Evolutionary conservation across 2,888 invertebrate species (phyloP).

Genomic region (Campoplex nolae): DNA sequence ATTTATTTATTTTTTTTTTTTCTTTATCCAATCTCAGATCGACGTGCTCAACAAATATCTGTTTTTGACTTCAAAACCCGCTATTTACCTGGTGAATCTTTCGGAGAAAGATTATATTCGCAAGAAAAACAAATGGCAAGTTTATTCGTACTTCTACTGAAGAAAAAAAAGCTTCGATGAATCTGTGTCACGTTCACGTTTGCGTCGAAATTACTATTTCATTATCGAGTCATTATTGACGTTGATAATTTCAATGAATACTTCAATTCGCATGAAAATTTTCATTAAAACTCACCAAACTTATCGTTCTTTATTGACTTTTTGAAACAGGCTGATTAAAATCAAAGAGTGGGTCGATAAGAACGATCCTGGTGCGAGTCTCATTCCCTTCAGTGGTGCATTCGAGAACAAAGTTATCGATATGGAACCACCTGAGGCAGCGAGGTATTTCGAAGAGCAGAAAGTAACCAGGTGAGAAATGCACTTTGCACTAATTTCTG

Average conservation of each 20-base stretch:
- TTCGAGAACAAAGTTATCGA: conserved; percentile 95
- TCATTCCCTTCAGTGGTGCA: conserved; percentile 98
- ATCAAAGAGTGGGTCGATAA: conserved; percentile 99
- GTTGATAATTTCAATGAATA: not conserved
- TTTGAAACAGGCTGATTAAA: conserved; percentile 91
- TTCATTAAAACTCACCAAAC: not conserved
- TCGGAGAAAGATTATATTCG: conserved; percentile 99
- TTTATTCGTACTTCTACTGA: conserved; percentile 25
- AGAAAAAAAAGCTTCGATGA: not conserved
- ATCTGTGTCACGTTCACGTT: not conserved
- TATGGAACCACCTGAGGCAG: conserved; percentile 91
- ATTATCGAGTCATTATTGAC: not conserved
- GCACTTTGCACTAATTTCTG: not conserved
- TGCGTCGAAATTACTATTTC: not conserved
- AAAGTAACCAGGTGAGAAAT: conserved; percentile 90
- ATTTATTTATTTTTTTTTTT: not conserved
- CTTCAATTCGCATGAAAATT: not conserved
- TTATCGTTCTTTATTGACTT: not conserved
- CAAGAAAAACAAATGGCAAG: conserved; percentile 99
- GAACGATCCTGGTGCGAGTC: conserved; percentile 96
- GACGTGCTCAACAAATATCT: conserved; percentile 98
- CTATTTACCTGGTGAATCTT: conserved; percentile 98
- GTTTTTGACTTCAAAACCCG: conserved; percentile 98
- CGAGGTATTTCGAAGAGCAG: conserved; percentile 93
- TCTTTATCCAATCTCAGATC: conserved; percentile 90